Percentiles rank a stretch among this genome's conserved stretches.
These are phyloP conservation scores for Pyrochroa serraticornis DNA, from an alignment of 2,888 invertebrate genomes.

Conservation along the genomic window DNA sequence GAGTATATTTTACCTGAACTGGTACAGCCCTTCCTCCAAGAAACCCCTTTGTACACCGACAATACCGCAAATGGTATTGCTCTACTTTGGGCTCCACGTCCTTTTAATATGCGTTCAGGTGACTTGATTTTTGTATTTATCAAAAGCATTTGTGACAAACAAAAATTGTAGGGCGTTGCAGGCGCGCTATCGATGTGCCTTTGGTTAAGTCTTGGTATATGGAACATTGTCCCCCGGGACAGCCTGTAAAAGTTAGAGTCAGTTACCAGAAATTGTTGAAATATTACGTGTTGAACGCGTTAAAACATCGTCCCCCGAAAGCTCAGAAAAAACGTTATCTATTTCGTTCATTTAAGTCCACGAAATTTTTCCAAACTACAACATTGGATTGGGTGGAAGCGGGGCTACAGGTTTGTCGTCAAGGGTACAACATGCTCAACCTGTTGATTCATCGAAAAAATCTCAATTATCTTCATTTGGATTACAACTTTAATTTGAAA, in stretches of 20 bases:
- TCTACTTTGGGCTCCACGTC: constrained; percentile 95
- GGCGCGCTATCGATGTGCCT: constrained; percentile 96
- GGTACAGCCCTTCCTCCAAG: constrained; percentile 91
- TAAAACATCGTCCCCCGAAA: constrained; percentile 97
- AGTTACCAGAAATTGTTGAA: constrained; percentile 99
- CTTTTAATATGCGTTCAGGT: constrained; percentile 94
- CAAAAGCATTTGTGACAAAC: not conserved
- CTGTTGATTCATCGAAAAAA: constrained; percentile 98
- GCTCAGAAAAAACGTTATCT: constrained; percentile 98
- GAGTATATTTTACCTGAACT: constrained; percentile 91
- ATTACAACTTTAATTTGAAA: constrained; percentile 99
- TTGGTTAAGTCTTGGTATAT: constrained; percentile 97
- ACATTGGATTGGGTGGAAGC: constrained; percentile 99
- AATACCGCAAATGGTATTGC: constrained; percentile 99
- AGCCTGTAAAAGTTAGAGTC: constrained; percentile 98
- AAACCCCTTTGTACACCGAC: constrained; percentile 95
- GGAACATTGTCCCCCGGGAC: constrained; percentile 92
- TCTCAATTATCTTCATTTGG: constrained; percentile 97
- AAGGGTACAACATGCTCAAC: constrained; percentile 99
- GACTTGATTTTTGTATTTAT: constrained; percentile 26
- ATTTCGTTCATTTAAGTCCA: constrained; percentile 98
- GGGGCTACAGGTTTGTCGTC: constrained; percentile 96
- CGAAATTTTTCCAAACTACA: constrained; percentile 99
- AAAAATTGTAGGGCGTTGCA: constrained; percentile 70
- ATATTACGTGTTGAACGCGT: constrained; percentile 96